These are phyloP conservation scores for Lanius collurio DNA, from an alignment of 2,113 vertebrate genomes.

Conservation along the genomic window DNA sequence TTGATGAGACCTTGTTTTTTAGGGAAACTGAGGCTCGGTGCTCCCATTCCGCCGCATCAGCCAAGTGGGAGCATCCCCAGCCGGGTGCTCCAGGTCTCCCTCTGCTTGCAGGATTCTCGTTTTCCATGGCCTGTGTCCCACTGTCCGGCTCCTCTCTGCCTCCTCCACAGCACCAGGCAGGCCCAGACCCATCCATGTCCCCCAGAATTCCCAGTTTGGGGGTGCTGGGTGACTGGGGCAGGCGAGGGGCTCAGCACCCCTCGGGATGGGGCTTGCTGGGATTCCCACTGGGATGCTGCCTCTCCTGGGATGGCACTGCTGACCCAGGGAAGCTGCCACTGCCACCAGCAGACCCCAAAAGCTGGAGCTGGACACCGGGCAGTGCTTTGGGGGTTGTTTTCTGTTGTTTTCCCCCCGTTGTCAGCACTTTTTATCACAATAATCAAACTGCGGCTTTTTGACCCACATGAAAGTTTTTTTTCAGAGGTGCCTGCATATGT, in stretches of 20 bases:
- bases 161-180: background rate
- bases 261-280: background rate
- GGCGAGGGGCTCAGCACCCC: background rate
- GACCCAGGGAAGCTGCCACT: background rate
- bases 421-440: background rate
- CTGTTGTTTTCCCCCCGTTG: background rate
- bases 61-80: background rate
- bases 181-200: fast-evolving
- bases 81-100: background rate
- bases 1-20: background rate
- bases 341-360: background rate
- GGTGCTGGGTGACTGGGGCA: background rate
- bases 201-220: background rate
- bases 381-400: background rate
- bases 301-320: background rate
- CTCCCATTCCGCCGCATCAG: fast-evolving
- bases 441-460: conserved; percentile 32
- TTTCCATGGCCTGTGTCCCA: background rate
- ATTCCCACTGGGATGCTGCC: background rate
- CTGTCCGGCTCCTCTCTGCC: background rate
- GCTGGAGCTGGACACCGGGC: background rate
- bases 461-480: conserved; percentile 18
- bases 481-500: background rate
- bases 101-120: background rate
- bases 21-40: background rate